Evolutionary conservation across 1,140 invertebrate species (phyloP).

Genomic region (Kradibia gibbosae): DNA sequence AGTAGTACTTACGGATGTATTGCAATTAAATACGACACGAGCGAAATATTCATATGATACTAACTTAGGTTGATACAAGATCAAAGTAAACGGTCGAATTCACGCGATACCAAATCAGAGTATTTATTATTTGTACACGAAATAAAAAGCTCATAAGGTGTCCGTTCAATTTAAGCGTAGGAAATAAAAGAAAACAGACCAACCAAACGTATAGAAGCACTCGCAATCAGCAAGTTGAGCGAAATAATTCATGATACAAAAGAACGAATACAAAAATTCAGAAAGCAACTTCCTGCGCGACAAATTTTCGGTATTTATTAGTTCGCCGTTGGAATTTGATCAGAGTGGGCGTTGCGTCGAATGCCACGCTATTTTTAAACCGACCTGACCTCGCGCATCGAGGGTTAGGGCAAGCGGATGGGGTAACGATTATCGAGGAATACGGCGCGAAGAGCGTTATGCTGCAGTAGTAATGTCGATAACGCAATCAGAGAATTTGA

Average conservation of each 20-base stretch:
- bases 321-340: constrained; percentile 19
- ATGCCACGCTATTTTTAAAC: constrained; percentile 22
- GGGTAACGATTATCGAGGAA: constrained; percentile 52
- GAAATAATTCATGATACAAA: neutral
- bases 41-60: no score
- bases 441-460: constrained; percentile 41
- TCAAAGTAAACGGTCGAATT: no score
- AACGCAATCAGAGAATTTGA: constrained; percentile 71
- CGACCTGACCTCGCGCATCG: neutral
- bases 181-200: no score
- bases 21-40: no score
- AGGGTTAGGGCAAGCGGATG: constrained; percentile 45
- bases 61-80: no score
- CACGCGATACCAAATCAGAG: no score
- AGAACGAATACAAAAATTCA: neutral
- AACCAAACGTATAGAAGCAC: no score
- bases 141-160: no score
- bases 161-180: no score
- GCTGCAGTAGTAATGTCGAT: constrained; percentile 59
- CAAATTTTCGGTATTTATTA: constrained; percentile 8
- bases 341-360: neutral
- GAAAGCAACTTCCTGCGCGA: neutral
- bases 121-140: no score
- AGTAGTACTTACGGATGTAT: no score
- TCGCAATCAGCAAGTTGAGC: neutral